Evolutionary conservation across 1,140 invertebrate species (phyloP), one percentile per base, ranked within the genome.

Genomic region (Pseudomyrmex pallidus): DNA sequence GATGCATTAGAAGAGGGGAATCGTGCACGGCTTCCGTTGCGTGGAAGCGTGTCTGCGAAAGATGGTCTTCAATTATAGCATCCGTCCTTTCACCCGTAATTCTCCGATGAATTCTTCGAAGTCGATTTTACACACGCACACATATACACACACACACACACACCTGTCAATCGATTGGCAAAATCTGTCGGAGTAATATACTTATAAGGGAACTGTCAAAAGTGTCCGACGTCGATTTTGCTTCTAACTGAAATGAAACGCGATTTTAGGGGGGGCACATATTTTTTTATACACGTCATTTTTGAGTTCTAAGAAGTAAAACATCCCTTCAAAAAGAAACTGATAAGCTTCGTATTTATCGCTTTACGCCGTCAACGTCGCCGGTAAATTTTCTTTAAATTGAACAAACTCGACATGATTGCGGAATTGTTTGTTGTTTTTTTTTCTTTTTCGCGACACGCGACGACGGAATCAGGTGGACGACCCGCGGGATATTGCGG

Each of bases 81-180:
- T 54, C n/a, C 15, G 25, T 76, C 17, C 72, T 76, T 52, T 76
- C 48, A 12, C 3, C 20, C 15, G 74, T 76, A 22, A n/a, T 59
- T 48, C 22, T 64, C 52, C 22, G 12, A 20, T 50, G 22, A 48
- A 35, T 35, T 35, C 2, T 20, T 1, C 46, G 22, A 54, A 10
- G 35, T 59, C 56, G 56, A 13, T 73, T 15, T 22, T 7, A 35
- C 25, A 59, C 12, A 17, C 15, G 17, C 12, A 35, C 25, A 59
- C 12, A n/a, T 7, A 35, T n/a, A 59, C 12, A 17, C 15, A 35
- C 12, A 35, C 25, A 59, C 10, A 35, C 12, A 35, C 25, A 59
- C 8, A 17, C 15, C 56, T 17, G 5, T 13, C 12, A 20, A n/a
- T 12, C 3, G 12, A 77, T 50, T 50, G 35, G 35, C 35, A 35